phyloP scores from a whole-genome alignment of 2,888 invertebrate species.

The Oscheius sp. region DNA sequence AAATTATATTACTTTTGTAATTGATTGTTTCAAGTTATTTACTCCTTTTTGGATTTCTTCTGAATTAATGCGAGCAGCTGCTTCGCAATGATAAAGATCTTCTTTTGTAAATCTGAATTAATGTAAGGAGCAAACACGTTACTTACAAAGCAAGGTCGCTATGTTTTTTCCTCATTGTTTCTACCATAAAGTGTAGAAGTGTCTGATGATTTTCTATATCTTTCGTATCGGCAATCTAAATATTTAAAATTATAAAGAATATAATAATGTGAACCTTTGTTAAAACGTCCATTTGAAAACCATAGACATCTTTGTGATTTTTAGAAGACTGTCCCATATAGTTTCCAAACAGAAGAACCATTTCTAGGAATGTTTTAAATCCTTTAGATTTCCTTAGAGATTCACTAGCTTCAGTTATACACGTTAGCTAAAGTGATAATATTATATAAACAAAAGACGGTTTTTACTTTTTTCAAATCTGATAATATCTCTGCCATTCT shows the following conservation, averaged over 20 bases:
- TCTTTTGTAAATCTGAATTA: slow-evolving; percentile 39
- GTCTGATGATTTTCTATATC: slow-evolving; percentile 91
- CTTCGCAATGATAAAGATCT: slow-evolving; percentile 88
- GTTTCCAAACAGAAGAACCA: slow-evolving; percentile 89
- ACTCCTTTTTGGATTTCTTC: slow-evolving; percentile 72
- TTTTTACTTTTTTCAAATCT: slow-evolving; percentile 84
- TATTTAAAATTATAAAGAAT: background rate
- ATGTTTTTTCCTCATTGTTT: slow-evolving; percentile 73
- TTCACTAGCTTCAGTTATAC: slow-evolving; percentile 88
- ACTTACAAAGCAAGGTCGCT: slow-evolving; percentile 31
- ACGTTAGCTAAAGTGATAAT: slow-evolving; percentile 80
- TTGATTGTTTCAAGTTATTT: slow-evolving; percentile 38
- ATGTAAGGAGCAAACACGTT: background rate
- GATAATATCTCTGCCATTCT: slow-evolving; percentile 85
- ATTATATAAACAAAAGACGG: background rate
- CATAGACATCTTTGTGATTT: slow-evolving; percentile 80
- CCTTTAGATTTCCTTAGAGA: slow-evolving; percentile 75
- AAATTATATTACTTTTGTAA: slow-evolving; percentile 41
- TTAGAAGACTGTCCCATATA: slow-evolving; percentile 95
- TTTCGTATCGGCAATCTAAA: slow-evolving; percentile 77
- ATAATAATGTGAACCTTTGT: slow-evolving; percentile 79
- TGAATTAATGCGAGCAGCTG: slow-evolving; percentile 78
- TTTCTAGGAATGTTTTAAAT: slow-evolving; percentile 87
- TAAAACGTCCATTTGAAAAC: slow-evolving; percentile 93
- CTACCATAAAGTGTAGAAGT: slow-evolving; percentile 78